These are phyloP conservation scores for Ditula angustiorana DNA, from an alignment of 2,888 invertebrate species.

Conservation along the genomic window DNA sequence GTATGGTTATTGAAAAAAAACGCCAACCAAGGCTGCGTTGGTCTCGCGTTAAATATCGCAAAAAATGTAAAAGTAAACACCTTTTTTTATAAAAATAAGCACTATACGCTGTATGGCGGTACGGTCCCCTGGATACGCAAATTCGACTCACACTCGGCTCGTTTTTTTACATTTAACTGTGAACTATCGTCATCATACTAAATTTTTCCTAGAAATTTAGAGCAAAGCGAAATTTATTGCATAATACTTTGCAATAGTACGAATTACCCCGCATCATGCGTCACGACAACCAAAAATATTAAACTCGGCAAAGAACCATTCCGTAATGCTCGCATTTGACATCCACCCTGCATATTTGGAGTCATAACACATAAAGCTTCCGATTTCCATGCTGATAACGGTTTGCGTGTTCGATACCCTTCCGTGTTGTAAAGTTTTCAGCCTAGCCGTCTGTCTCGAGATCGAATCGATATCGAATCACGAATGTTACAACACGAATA, in stretches of 20 bases:
- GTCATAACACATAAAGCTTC: conserved; percentile 50
- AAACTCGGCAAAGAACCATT: conserved; percentile 5
- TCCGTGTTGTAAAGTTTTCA: conserved; percentile 79
- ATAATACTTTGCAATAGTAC: conserved; percentile 2
- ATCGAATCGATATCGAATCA: conserved; percentile 77
- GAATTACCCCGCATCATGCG: conserved; percentile 13
- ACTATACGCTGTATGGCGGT: no score
- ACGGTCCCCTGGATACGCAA: no score
- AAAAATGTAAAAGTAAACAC: no score
- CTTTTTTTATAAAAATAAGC: no score
- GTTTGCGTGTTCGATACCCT: conserved; percentile 73
- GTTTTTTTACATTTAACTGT: no score
- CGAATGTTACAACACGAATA: conserved; percentile 66
- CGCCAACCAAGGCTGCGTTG: no score
- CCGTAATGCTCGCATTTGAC: conserved; percentile 13
- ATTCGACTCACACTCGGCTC: no score
- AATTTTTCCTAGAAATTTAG: background rate
- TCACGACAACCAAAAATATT: conserved; percentile 16
- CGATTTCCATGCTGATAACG: conserved; percentile 68
- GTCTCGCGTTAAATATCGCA: no score
- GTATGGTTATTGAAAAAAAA: no score
- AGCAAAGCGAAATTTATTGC: conserved; percentile 2
- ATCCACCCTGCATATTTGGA: conserved; percentile 31
- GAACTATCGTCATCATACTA: background rate
- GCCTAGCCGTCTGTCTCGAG: conserved; percentile 69